These are phyloP conservation scores for Larimichthys crocea DNA, from an alignment of 2,113 vertebrate species.

Conservation along the genomic window DNA sequence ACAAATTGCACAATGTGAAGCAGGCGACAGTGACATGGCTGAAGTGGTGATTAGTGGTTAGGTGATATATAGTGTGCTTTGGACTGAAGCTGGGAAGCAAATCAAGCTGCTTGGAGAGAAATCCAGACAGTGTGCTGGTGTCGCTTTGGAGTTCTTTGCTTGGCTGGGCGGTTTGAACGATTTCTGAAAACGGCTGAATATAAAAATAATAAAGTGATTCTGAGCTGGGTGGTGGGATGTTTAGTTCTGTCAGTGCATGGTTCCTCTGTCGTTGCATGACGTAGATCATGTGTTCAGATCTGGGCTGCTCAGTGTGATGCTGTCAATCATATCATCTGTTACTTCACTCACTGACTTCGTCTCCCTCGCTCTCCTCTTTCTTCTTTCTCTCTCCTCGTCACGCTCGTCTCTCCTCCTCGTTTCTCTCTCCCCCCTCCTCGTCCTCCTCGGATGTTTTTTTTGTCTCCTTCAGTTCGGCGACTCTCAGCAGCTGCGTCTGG, in stretches of 20 bases:
- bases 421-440: neutral
- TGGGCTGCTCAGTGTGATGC: constrained; percentile 44
- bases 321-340: constrained; percentile 5
- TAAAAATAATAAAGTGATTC: neutral
- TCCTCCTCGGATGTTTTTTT: neutral
- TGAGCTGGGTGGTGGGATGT: constrained; percentile 5
- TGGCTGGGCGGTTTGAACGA: constrained; percentile 44
- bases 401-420: neutral
- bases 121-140: constrained; percentile 27
- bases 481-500: constrained; percentile 98
- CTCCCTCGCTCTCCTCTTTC: neutral
- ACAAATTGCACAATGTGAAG: constrained; percentile 64
- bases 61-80: constrained; percentile 48
- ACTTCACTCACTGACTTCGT: constrained; percentile 8
- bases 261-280: constrained; percentile 73
- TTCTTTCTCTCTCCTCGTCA: neutral
- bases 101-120: constrained; percentile 52
- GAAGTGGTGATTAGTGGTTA: constrained; percentile 62
- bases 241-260: constrained; percentile 58
- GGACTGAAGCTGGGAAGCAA: constrained; percentile 54
- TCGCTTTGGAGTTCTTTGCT: constrained; percentile 52
- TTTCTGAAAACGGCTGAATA: constrained; percentile 13
- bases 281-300: constrained; percentile 29
- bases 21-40: constrained; percentile 59
- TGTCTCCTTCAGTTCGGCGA: constrained; percentile 90